Evolutionary conservation across 1,140 invertebrate species (phyloP).

Genomic region (Steinernema feltiae): DNA sequence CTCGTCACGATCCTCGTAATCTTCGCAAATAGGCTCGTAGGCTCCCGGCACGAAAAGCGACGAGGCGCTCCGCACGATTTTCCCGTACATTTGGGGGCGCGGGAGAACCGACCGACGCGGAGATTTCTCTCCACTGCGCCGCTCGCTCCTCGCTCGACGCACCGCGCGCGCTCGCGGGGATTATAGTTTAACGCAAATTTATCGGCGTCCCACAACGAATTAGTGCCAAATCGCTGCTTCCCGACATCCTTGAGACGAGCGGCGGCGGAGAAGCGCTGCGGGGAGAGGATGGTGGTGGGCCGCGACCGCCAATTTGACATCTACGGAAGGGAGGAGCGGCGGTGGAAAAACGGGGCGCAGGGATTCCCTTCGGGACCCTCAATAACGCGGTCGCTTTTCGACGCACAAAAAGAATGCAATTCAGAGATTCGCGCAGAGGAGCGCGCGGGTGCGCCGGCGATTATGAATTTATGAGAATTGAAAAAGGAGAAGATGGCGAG

Average conservation of each 20-base stretch:
- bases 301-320: background rate
- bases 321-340: background rate
- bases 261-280: background rate
- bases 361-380: conserved; percentile 10
- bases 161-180: conserved; percentile 8
- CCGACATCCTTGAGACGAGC: background rate
- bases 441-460: background rate
- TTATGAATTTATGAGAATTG: conserved; percentile 12
- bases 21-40: background rate
- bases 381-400: background rate
- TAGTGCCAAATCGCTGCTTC: conserved; percentile 15
- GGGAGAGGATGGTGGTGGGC: background rate
- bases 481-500: background rate
- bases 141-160: background rate
- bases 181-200: conserved; percentile 13
- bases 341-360: background rate
- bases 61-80: background rate
- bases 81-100: background rate
- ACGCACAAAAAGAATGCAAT: background rate
- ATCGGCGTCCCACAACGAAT: conserved; percentile 8
- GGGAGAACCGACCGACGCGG: background rate
- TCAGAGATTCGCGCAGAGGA: background rate
- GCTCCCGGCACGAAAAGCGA: background rate
- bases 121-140: background rate
- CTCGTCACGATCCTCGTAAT: background rate